Base-by-base conservation (phyloP, 2,888 invertebrate species). In the Pocota personata region DNA sequence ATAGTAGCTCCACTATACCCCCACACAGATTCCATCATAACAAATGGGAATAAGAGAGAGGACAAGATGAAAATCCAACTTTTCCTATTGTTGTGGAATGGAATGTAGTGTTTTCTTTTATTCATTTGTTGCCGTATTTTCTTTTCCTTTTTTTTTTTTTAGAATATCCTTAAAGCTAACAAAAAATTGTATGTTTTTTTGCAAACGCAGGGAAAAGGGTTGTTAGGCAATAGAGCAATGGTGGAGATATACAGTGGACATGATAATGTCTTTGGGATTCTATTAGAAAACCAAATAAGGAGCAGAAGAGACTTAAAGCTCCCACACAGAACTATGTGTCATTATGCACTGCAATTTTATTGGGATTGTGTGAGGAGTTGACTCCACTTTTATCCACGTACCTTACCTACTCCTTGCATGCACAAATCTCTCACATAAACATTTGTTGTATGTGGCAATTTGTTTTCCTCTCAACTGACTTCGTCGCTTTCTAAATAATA, bases 101-200 rank as follows among this genome's bases (percentile, higher is more conserved):
- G 75, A 84, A 86, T 60, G 60, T 76, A 62, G 66, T 80, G 84
- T 76, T 80, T 86, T 84, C 55, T 62, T 79, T 71, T 82, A 82
- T 82, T 76, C 76, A 71, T 86, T 78, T 80, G 72, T 71, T 76
- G 71, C n/a, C n/a, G n/a, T n/a, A n/a, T n/a, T n/a, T n/a, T n/a
- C n/a, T n/a, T 43, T 66, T 58, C 48, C 52, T 57, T 21, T n/a
- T 73, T 62, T 52, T n/a, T 73, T 19, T 21, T 78, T 69, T 73
- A 69, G 72, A 76, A 76, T 64, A 80, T 86, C 86, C 76, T 77
- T 86, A 71, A 67, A 82, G 76, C 67, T 57, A 62, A 77, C 46
- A 82, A 79, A 32, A 58, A 71, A 83, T 32, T 62, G 71, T 19
- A 40, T 52, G 52, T 72, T 75, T 48, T n/a, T 52, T 10, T 66